These are phyloP conservation scores for Bombus haemorrhoidalis DNA, from an alignment of 1,140 invertebrate species.

Conservation along the genomic window DNA sequence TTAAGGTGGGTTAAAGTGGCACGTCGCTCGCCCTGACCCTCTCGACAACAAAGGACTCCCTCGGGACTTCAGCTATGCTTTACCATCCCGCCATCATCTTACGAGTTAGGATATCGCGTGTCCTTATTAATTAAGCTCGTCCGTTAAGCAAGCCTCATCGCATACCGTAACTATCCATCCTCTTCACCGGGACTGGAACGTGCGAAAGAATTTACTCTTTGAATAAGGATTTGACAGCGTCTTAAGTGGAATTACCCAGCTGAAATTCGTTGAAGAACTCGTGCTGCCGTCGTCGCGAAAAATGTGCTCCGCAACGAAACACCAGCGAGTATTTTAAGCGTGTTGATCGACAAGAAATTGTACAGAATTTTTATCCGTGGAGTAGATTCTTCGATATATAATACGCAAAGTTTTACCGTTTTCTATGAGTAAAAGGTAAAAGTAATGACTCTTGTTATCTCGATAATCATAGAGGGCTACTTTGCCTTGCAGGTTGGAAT, in stretches of 20 bases:
- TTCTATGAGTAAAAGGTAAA: too few relatives aligned
- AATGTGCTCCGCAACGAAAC: neutral
- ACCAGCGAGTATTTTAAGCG: neutral
- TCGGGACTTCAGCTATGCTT: conserved; percentile 74
- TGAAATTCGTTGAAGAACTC: conserved; percentile 4
- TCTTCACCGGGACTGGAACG: conserved; percentile 52
- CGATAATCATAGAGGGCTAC: too few relatives aligned
- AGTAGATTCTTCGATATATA: neutral
- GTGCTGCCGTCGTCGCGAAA: neutral
- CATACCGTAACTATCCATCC: conserved; percentile 80
- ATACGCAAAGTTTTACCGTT: too few relatives aligned
- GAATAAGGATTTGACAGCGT: conserved; percentile 26
- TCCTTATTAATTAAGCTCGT: conserved; percentile 83
- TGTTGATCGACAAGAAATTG: neutral
- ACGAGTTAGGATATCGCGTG: conserved; percentile 81
- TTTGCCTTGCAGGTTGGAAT: too few relatives aligned
- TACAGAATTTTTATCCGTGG: neutral
- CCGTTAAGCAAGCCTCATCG: conserved; percentile 78
- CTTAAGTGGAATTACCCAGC: conserved; percentile 25
- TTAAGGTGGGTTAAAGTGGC: conserved; percentile 79
- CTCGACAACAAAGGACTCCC: conserved; percentile 81
- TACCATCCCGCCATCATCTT: conserved; percentile 74
- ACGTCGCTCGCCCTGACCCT: conserved; percentile 75
- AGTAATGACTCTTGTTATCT: too few relatives aligned
- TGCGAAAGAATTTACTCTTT: conserved; percentile 67